phyloP scores from a whole-genome alignment of 2,797 vertebrate genomes.

The Chiloscyllium punctatum region DNA sequence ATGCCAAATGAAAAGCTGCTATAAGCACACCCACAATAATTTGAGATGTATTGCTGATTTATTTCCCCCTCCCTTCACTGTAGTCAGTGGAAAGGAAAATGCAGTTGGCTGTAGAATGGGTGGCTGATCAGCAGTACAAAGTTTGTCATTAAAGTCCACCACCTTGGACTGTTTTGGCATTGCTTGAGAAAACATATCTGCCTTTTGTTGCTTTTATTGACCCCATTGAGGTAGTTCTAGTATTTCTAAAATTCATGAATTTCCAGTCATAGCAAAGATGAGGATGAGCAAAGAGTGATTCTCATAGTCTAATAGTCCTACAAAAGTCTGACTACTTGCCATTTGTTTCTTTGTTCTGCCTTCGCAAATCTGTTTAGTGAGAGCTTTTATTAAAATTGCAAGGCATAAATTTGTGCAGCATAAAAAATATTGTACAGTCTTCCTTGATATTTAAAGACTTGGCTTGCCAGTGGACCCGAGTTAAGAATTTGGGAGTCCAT shows the following conservation, averaged over 20 bases:
- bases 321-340: background rate
- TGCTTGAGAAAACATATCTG: background rate
- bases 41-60: background rate
- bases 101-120: background rate
- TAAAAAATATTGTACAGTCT: background rate
- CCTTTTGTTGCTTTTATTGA: background rate
- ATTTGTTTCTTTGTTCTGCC: background rate
- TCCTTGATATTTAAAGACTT: background rate
- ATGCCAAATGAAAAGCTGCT: background rate
- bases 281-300: background rate
- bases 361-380: background rate
- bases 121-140: background rate
- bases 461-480: background rate
- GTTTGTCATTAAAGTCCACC: background rate
- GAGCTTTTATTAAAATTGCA: background rate
- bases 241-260: background rate
- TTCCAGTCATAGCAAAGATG: background rate
- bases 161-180: background rate
- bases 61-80: background rate
- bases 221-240: background rate
- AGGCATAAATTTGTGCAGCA: background rate
- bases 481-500: background rate
- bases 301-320: background rate
- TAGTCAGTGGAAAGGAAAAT: background rate
- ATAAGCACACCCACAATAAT: background rate